Base-by-base conservation (phyloP, 1,140 invertebrate genomes). In the Ditylenchus dipsaci region DNA sequence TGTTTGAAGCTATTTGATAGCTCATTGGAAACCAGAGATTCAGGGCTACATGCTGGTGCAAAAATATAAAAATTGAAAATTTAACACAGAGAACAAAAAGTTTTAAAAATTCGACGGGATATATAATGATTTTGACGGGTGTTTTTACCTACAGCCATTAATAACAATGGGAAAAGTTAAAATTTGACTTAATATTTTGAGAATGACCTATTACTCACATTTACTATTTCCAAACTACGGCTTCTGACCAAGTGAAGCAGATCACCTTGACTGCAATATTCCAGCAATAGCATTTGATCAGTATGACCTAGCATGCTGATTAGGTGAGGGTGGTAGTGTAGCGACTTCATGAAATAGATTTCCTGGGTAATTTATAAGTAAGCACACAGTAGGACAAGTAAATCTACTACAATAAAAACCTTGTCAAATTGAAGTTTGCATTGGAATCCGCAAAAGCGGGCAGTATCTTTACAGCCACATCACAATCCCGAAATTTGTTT, bases 381-480 rank as follows among this genome's bases (percentile, higher is more conserved):
- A 45, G n/a, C n/a, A 45, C n/a, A 13, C n/a, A 45, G 43, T 13
- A 45, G n/a, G n/a, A 11, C 43, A 45, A 45, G 11, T n/a, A 45
- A 45, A 45, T 45, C 43, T 19, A 70, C n/a, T n/a, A n/a, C n/a
- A 0, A 7, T 11, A 26, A 19, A 57, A 73, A 45, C 38, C 71
- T 30, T 29, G 19, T 17, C n/a, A 86, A 86, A 56, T 86, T 84
- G 15, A 74, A 65, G 63, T 74, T 76, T 8, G 83, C 76, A 17
- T 67, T 64, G 5, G 79, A 77, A 21, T 83, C 82, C 8, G 82
- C 73, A 63, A 77, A 79, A 42, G 84, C 84, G 83, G 78, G 30
- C 29, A 84, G 69, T 76, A 82, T 76, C 70, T 84, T 84, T 8
- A 84, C 79, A 17, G 84, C 84, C 29, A 84, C 82, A 27, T 79